Evolutionary conservation across 2,888 invertebrate species (phyloP), one percentile per base, ranked within the genome.

Genomic region (Gerris lacustris): DNA sequence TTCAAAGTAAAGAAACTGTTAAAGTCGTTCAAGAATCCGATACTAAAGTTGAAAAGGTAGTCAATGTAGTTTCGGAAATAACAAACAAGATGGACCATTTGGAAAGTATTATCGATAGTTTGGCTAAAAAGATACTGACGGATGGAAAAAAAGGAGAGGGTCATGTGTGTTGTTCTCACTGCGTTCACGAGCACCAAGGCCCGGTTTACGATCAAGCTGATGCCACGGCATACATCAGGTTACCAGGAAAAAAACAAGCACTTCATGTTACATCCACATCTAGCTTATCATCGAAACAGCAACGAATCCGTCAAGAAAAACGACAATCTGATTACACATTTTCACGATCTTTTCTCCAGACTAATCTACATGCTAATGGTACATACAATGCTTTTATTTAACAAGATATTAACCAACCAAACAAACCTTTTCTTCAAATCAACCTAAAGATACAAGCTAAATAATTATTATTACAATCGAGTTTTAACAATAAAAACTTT

Each of bases 131-230:
- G 67, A 62, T 74, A 43, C 31, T 69, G 47, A 9, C 15, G 2
- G 55, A 55, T 55, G 55, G 55, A 11, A 9, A 15, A 55, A 1
- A 31, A 31, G 31, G 31, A 31, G 9, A 9, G 55, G 55, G 15
- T 55, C 55, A 55, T 55, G 11, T 9, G 2, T 15, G 11, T 67
- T 67, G 67, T 67, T 44, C 44, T 44, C 66, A 74, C 72, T 73
- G 9, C 73, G 75, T 66, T 85, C 87, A 78, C 82, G 83, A 69
- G 81, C 85, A 63, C 91, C 91, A 0, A 87, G 85, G 76, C 87
- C 81, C 70, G 79, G 85, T 55, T 55, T 15, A 55, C 15, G 55
- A 55, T 55, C 55, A 55, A 15, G 55, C 55, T 55, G 55, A 55
- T 11, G 55, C 55, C 2, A 55, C 55, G 15, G 55, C 55, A 2